Base-by-base conservation (phyloP, 2,888 invertebrate species). In the Pachydiplax longipennis region DNA sequence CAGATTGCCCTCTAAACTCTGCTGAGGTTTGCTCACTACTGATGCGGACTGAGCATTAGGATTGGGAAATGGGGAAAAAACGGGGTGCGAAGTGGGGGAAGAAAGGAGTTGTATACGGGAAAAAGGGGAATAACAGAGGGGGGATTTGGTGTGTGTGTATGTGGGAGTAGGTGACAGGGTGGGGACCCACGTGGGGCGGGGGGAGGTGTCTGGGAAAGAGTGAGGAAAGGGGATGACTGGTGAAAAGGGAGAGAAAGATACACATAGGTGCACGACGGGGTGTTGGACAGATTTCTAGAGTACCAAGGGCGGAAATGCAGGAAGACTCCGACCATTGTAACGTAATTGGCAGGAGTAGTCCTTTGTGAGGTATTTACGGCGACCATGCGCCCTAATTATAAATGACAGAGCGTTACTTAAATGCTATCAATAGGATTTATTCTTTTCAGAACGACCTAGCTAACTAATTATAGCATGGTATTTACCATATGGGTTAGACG, bases 31-130 rank as follows among this genome's bases (percentile, higher is more conserved):
- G 87, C 61, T 35, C 61, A 87, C 65, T 35, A 87, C 87, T 87
- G 87, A 87, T 87, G 87, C 61, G 87, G 37, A 87, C 58, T 35
- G 53, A 58, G 83, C 31, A 61, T 31, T 48, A 48, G 25, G 87
- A 87, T 87, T 87, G 87, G 61, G 87, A 87, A 87, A 87, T 61
- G 22, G 83, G 83, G 81, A 35, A 31, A 31, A 58, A 58, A 58
- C 18, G 37, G 37, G 53, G 15, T 48, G 25, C 18, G 53, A 48
- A 48, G 82, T 13, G n/a, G 82, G 82, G 61, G 37, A 61, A 22
- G 87, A 37, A 87, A n/a, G 61, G n/a, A 35, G 87, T 81, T 81
- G 31, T 25, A 18, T 25, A 48, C 22, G 82, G 25, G 22, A 22
- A 25, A 25, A 48, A 82, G 31, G 12, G 53, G 48, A 22, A 22